phyloP scores from a whole-genome alignment of 2,113 vertebrate species.

The Speoplatyrhinus poulsoni region DNA sequence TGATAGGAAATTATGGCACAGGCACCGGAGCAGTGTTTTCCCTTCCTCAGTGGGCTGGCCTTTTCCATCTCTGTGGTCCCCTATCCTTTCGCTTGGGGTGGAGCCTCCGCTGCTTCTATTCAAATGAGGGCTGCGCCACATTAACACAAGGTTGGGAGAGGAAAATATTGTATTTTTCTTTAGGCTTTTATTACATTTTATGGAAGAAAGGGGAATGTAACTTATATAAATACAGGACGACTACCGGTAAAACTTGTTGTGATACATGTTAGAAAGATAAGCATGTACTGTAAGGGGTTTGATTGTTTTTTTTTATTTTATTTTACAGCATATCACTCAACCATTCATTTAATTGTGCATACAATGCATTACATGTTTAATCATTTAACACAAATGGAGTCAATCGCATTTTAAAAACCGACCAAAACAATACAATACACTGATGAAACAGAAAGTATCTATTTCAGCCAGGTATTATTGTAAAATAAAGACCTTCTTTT shows the following conservation, averaged over 20 bases:
- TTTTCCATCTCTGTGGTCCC: constrained; percentile 75
- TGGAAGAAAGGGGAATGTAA: not conserved
- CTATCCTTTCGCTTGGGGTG: constrained; percentile 77
- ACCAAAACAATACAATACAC: not conserved
- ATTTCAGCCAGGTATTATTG: constrained; percentile 24
- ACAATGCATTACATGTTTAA: not conserved
- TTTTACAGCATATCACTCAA: not conserved
- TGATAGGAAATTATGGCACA: constrained; percentile 84
- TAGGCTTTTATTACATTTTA: constrained; percentile 42
- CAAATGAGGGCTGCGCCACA: constrained; percentile 73
- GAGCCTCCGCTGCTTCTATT: constrained; percentile 76
- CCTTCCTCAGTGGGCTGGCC: constrained; percentile 80
- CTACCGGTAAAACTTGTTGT: not conserved
- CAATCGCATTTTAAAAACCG: not conserved
- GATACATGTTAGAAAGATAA: not conserved
- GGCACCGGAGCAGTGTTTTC: constrained; percentile 79
- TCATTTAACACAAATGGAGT: not conserved
- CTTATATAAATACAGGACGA: not conserved
- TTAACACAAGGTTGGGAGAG: constrained; percentile 64
- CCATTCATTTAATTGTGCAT: not conserved
- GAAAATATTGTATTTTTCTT: constrained; percentile 56
- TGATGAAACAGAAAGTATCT: constrained; percentile 16
- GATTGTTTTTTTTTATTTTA: not conserved
- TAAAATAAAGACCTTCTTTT: constrained; percentile 44
- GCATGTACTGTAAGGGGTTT: not conserved